These are phyloP conservation scores for Lithophane leautieri DNA, from an alignment of 2,888 invertebrate species.

Conservation along the genomic window DNA sequence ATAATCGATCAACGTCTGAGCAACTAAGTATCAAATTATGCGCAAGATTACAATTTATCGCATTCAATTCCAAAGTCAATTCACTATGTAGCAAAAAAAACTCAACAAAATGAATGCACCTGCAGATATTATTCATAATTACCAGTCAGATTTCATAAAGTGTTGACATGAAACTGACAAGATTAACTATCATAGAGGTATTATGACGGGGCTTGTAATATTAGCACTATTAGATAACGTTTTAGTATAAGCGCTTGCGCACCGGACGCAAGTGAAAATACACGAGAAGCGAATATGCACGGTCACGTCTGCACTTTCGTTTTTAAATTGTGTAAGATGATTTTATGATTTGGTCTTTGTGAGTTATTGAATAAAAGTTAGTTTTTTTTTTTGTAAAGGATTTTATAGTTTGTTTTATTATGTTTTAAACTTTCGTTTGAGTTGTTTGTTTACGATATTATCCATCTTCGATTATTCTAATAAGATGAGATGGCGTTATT, in stretches of 20 bases:
- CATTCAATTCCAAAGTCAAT: neutral
- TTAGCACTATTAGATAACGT: conserved; percentile 46
- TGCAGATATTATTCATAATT: conserved; percentile 1
- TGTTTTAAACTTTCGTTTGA: neutral
- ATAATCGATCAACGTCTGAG: neutral
- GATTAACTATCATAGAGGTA: conserved; percentile 23
- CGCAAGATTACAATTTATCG: neutral
- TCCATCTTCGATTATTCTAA: neutral
- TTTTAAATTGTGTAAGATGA: conserved; percentile 12
- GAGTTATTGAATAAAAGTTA: conserved; percentile 15
- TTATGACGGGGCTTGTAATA: conserved; percentile 21
- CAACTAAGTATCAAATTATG: neutral
- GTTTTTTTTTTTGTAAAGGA: neutral
- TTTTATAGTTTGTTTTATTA: conserved; percentile 6
- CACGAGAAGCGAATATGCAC: conserved; percentile 35
- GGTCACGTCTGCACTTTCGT: conserved; percentile 43
- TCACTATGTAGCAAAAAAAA: neutral
- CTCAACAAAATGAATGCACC: neutral
- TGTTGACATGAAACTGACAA: conserved; percentile 14
- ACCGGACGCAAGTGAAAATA: conserved; percentile 50
- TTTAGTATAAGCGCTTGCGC: conserved; percentile 8
- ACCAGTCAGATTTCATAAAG: conserved; percentile 2
- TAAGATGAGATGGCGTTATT: neutral
- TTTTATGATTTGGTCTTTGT: conserved; percentile 9
- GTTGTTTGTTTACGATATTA: neutral